Conservation (phyloP, 2,113 vertebrate genomes). For the Herpailurus yagouaroundi region DNA sequence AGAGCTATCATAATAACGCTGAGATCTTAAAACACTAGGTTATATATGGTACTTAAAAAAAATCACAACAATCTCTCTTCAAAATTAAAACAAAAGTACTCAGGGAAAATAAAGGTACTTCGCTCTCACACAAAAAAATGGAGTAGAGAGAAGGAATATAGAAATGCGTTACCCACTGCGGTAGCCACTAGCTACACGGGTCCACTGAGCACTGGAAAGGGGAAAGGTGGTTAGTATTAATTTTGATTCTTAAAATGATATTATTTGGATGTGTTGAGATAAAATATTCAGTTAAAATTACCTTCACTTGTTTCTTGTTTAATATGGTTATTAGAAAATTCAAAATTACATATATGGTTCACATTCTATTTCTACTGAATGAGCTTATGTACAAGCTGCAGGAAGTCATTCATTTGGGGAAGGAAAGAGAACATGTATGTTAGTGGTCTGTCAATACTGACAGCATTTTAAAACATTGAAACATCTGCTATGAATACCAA, state of each 20-base stretch:
- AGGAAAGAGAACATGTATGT: background rate
- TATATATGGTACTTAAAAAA: background rate
- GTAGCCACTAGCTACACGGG: background rate
- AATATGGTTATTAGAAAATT: background rate
- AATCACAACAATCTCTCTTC: background rate
- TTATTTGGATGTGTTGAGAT: background rate
- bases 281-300: background rate
- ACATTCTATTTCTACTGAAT: background rate
- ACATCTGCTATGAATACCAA: background rate
- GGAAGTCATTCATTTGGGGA: background rate
- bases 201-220: background rate
- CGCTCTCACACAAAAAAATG: background rate
- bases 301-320: background rate
- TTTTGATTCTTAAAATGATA: background rate
- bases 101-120: background rate
- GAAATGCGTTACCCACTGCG: background rate
- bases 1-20: background rate
- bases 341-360: background rate
- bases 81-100: background rate
- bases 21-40: background rate
- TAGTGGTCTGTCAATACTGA: background rate
- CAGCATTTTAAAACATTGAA: background rate
- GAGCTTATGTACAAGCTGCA: background rate
- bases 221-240: background rate
- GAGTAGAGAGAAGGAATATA: background rate